Evolutionary conservation across 2,888 invertebrate species (phyloP).

Genomic region (Lottia scabra): DNA sequence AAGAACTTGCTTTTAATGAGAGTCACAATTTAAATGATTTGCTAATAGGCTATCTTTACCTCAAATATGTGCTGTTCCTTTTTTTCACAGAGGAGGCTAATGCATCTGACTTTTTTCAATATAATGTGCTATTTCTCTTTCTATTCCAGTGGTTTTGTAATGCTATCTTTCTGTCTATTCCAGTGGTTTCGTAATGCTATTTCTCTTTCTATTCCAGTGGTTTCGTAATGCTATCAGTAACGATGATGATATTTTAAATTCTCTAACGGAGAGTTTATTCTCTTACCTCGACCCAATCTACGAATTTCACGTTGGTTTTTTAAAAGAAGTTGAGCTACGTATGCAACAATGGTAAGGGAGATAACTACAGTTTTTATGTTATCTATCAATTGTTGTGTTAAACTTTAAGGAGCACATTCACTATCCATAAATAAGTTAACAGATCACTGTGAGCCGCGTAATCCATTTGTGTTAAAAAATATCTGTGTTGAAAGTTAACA

Average conservation of each 20-base stretch:
- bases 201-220: slow-evolving; percentile 73
- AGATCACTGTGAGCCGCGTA: no score
- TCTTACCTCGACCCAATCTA: slow-evolving; percentile 79
- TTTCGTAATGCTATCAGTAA: slow-evolving; percentile 78
- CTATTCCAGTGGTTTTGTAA: slow-evolving; percentile 80
- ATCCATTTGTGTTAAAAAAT: no score
- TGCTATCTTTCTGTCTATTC: slow-evolving; percentile 70
- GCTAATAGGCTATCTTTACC: no score
- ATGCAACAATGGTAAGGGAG: slow-evolving; percentile 76
- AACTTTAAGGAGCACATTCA: no score
- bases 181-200: slow-evolving; percentile 82
- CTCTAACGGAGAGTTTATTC: slow-evolving; percentile 74
- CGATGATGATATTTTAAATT: slow-evolving; percentile 75
- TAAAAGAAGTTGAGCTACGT: slow-evolving; percentile 83
- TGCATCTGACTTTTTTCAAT: no score
- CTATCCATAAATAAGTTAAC: no score
- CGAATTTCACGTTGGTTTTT: slow-evolving; percentile 83
- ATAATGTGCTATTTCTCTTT: slow-evolving; percentile 10
- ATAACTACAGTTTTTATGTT: not conserved
- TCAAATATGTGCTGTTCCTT: no score
- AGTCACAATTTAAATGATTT: no score
- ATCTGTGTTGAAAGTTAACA: not conserved
- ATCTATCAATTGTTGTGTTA: no score
- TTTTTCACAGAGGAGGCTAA: no score
- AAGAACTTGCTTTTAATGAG: no score